Percentiles rank a stretch among this genome's conserved stretches.
Evolutionary conservation across 2,113 vertebrate species (phyloP).

Genomic region (Pycnonotus jocosus): DNA sequence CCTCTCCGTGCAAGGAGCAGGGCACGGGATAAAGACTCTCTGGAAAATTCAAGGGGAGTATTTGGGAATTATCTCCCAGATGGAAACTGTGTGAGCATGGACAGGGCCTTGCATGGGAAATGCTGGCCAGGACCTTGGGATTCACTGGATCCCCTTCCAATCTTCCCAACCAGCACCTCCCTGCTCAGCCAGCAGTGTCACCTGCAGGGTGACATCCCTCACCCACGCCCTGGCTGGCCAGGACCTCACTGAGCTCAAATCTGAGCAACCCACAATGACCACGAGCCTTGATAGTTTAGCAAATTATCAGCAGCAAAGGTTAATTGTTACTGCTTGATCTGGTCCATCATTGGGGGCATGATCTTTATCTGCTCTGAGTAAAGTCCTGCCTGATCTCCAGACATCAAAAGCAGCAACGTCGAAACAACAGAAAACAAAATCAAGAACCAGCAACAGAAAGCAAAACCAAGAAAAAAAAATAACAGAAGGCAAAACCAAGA

Average conservation of each 20-base stretch:
- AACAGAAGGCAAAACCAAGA: too few species aligned
- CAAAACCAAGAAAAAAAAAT: too few species aligned
- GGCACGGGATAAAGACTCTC: not conserved
- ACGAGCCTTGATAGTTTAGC: not conserved
- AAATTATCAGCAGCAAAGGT: not conserved
- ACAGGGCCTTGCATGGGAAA: not conserved
- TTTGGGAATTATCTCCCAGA: not conserved
- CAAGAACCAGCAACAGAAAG: too few species aligned
- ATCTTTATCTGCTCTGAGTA: not conserved
- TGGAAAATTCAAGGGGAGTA: not conserved
- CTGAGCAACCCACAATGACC: not conserved
- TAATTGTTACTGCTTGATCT: not conserved
- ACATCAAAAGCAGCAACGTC: not conserved
- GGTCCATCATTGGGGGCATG: accelerated
- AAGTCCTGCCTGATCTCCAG: not conserved
- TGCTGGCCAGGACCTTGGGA: not conserved
- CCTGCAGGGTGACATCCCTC: not conserved
- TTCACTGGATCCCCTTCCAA: not conserved
- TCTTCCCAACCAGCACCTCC: not conserved
- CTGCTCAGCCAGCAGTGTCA: not conserved
- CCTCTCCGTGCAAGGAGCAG: not conserved
- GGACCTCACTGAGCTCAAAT: not conserved
- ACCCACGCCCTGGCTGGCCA: not conserved
- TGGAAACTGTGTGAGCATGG: not conserved
- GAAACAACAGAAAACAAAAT: not conserved